Conservation (phyloP, 1,140 invertebrate genomes). For the Drosophila cardini region DNA sequence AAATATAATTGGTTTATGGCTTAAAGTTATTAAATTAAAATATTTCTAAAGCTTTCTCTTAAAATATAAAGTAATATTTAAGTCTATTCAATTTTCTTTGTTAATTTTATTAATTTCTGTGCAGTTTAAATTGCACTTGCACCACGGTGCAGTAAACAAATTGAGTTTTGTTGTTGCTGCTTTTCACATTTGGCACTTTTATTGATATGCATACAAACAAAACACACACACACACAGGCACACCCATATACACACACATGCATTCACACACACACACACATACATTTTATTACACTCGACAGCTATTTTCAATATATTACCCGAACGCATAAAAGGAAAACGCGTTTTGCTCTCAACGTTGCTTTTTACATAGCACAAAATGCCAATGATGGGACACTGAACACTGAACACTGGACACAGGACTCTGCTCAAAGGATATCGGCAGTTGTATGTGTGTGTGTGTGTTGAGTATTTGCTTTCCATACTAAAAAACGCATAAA, state of each 20-base stretch:
- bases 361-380: slow-evolving; percentile 64
- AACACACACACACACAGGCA: slow-evolving; percentile 15
- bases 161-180: slow-evolving; percentile 68
- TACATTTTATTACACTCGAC: slow-evolving; percentile 78
- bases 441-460: slow-evolving; percentile 6
- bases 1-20: background rate
- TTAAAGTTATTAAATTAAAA: background rate
- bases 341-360: slow-evolving; percentile 44
- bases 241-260: slow-evolving; percentile 3
- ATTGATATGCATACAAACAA: slow-evolving; percentile 73
- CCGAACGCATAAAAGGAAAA: slow-evolving; percentile 71
- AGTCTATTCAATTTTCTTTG: background rate
- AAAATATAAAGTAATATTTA: too few species aligned
- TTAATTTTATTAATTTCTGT: background rate
- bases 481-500: slow-evolving; percentile 83
- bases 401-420: slow-evolving; percentile 22
- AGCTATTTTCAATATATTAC: slow-evolving; percentile 83
- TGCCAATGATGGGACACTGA: slow-evolving; percentile 7
- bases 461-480: slow-evolving; percentile 61
- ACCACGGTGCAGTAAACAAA: slow-evolving; percentile 72
- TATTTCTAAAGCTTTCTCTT: too few species aligned
- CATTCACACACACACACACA: slow-evolving; percentile 26
- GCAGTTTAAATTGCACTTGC: background rate
- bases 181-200: slow-evolving; percentile 76
- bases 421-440: slow-evolving; percentile 70